These are phyloP conservation scores for Archilochus colubris DNA, from an alignment of 2,113 vertebrate genomes.

Conservation along the genomic window DNA sequence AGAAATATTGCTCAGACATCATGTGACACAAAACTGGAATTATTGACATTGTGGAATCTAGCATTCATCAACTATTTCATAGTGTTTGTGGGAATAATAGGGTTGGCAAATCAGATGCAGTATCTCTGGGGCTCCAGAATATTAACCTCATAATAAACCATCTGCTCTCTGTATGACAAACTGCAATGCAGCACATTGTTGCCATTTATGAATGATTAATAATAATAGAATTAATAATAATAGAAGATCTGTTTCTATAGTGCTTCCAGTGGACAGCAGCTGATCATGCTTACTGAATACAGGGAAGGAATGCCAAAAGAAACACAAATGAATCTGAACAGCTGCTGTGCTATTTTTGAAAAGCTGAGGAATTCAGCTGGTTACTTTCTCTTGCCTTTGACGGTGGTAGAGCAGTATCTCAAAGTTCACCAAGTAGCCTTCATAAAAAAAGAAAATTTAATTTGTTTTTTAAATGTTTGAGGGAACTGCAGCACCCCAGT, in stretches of 20 bases:
- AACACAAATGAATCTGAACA: conserved; percentile 49
- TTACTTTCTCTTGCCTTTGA: conserved; percentile 44
- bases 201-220: conserved; percentile 4
- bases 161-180: conserved; percentile 33
- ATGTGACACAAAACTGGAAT: not conserved
- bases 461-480: not conserved
- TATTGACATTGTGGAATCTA: not conserved
- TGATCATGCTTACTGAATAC: conserved; percentile 51
- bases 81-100: not conserved
- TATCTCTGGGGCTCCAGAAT: conserved; percentile 15
- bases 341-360: conserved; percentile 58
- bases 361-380: not conserved
- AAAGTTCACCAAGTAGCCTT: not conserved
- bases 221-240: conserved; percentile 25
- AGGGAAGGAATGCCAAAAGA: conserved; percentile 18
- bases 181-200: not conserved
- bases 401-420: not conserved
- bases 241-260: conserved; percentile 6
- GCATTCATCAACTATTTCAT: not conserved
- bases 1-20: not conserved
- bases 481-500: not conserved
- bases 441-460: not conserved
- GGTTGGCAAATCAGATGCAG: not conserved
- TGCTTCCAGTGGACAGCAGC: conserved; percentile 31
- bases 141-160: conserved; percentile 15